Conservation (phyloP, 2,797 vertebrate genomes). For the Gambelia wislizenii region DNA sequence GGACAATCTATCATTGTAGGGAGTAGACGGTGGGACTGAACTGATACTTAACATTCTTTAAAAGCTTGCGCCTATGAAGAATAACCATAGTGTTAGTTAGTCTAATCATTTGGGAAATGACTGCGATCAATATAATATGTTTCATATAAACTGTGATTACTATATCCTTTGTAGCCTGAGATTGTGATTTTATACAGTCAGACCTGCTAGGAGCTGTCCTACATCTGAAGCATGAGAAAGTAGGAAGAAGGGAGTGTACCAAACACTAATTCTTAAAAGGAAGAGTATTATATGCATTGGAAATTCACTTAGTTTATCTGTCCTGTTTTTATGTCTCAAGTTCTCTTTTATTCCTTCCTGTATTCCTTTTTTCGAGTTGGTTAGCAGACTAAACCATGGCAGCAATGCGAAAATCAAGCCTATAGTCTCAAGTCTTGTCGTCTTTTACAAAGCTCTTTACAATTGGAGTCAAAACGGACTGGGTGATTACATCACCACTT, state of each 20-base stretch:
- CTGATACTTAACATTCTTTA: not conserved
- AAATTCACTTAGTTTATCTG: not conserved
- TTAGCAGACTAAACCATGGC: slow-evolving; percentile 11
- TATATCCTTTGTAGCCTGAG: not conserved
- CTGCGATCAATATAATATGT: not conserved
- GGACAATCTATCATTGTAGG: not conserved
- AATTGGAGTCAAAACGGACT: not conserved
- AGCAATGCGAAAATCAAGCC: slow-evolving; percentile 5
- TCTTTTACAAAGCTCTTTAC: not conserved
- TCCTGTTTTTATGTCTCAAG: not conserved
- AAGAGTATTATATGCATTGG: not conserved
- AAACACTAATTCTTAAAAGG: slow-evolving; percentile 5
- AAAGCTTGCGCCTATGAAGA: not conserved
- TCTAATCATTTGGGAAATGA: not conserved
- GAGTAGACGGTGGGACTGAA: not conserved
- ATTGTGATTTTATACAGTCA: not conserved
- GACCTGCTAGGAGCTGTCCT: slow-evolving; percentile 7
- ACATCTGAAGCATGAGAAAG: not conserved
- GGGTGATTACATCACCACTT: not conserved
- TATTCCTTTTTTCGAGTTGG: not conserved
- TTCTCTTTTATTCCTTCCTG: not conserved
- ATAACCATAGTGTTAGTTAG: not conserved
- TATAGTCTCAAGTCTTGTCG: not conserved
- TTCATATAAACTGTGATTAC: slow-evolving; percentile 4
- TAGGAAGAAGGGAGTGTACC: not conserved